Evolutionary conservation across 2,888 invertebrate species (phyloP), one percentile per base, ranked within the genome.

Genomic region (Bugula neritina): DNA sequence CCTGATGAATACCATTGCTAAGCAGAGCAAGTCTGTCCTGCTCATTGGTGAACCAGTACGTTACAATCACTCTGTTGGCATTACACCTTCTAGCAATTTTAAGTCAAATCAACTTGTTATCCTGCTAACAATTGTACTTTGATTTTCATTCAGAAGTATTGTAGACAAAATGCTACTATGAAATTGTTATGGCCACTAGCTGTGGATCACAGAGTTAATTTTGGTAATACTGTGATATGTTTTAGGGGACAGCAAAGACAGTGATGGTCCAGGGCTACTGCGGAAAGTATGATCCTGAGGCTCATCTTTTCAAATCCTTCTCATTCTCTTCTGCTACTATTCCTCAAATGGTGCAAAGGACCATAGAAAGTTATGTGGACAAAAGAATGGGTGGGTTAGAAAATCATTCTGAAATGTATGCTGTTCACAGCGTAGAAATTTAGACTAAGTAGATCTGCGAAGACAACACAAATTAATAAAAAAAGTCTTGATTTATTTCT

Each of bases 321-420:
- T 97, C 95, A 84, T 97, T 97, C 84, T 96, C 96, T 17, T 95
- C 94, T 74, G 96, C 96, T 0, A 95, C 96, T 0, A 93, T 93
- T 73, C 94, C 96, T 0, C 91, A 90, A 81, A 95, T 96, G 83
- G 96, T 97, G 83, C 87, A 96, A 86, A 92, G 94, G 84, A 96
- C 94, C 0, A 92, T 97, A 74, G 96, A 97, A 85, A 94, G 94
- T 80, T 96, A 94, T 82, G 91, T 97, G 0, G 97, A 97, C 84
- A 97, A 97, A 85, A 88, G 96, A 72, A 91, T 94, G 87, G 96
- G 96, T 63, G 31, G 13, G 63, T 55, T 25, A 10, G 17, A 5
- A n/a, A n/a, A n/a, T n/a, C n/a, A n/a, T n/a, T n/a, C n/a, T n/a
- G n/a, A n/a, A n/a, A n/a, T n/a, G n/a, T n/a, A n/a, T n/a, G n/a